Base-by-base conservation (phyloP, 2,797 vertebrate species). In the Enteromius treurensis region DNA sequence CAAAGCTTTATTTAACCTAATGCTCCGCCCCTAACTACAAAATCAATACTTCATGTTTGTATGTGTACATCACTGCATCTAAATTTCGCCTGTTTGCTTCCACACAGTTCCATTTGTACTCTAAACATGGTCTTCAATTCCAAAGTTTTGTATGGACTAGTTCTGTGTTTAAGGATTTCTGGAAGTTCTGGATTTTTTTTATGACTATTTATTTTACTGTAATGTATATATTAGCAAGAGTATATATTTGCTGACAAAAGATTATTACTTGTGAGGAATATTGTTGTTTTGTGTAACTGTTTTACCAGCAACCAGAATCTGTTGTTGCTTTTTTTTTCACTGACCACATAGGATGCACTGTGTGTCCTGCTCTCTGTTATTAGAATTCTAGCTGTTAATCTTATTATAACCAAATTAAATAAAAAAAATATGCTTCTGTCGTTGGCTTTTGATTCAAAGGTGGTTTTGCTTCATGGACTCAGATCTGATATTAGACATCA, bases 131-230 rank as follows among this genome's bases (percentile, higher is more conserved):
- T 94, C 91, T 93, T 93, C 91, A 93, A 95, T 95, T 96, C 96
- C 96, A 96, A 96, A 97, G 96, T 94, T 96, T 94, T 97, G 95
- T 97, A 96, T 91, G 95, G 95, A 95, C 86, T 95, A 95, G 93
- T 89, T 91, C 88, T 85, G 90, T 89, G 87, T 93, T 95, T 95
- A 89, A 90, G 88, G 88, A 92, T 93, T 94, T 93, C 93, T 94
- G 29, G 62, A 94, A 95, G 94, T 93, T 92, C 91, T 79, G 92
- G 71, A 42, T 95, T 95, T 93, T 95, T 93, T 96, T 95, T 93
- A 96, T 96, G 93, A 96, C 95, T 97, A 98, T 98, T 98, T 98
- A 98, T 98, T 97, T 96, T 90, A 94, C 92, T 90, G 92, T 93
- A 94, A 93, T 97, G 96, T 98, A 96, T 92, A 97, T 97, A 96